These are phyloP conservation scores for Ophion obscuratus DNA, from an alignment of 2,888 invertebrate species.

Conservation along the genomic window DNA sequence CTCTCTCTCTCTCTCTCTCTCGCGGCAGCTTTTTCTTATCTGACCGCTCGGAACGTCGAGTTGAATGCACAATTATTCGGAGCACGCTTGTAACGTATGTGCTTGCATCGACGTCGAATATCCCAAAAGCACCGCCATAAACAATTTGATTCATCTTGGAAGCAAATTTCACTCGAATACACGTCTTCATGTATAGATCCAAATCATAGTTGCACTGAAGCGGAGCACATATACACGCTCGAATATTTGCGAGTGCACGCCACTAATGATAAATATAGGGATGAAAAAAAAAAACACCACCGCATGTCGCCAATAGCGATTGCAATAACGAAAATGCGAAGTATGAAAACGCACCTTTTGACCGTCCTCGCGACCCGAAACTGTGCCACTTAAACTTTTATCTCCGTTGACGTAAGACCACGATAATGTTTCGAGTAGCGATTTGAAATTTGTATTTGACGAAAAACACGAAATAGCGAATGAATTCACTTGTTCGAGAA, in stretches of 20 bases:
- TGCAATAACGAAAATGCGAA: constrained; percentile 13
- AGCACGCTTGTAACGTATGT: constrained; percentile 18
- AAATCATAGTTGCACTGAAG: constrained; percentile 58
- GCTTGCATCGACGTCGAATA: constrained; percentile 3
- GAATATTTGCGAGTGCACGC: constrained; percentile 24
- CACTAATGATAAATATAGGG: constrained; percentile 22
- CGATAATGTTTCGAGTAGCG: neutral
- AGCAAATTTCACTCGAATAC: neutral
- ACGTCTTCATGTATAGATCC: constrained; percentile 55
- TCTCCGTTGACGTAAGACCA: neutral
- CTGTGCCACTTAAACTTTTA: constrained; percentile 31
- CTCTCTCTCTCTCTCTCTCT: neutral
- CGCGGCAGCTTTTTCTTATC: constrained; percentile 2
- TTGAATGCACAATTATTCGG: neutral
- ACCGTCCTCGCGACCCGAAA: constrained; percentile 64
- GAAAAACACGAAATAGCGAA: constrained; percentile 9
- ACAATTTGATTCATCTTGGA: constrained; percentile 7
- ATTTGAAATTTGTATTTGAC: neutral
- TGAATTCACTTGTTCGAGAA: constrained; percentile 18
- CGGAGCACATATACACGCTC: constrained; percentile 37
- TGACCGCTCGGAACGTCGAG: neutral
- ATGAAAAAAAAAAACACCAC: constrained; percentile 13
- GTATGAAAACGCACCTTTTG: constrained; percentile 61
- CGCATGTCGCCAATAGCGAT: constrained; percentile 25
- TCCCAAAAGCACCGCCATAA: neutral